phyloP scores from a whole-genome alignment of 2,113 vertebrate species.

The Pongo abelii region DNA sequence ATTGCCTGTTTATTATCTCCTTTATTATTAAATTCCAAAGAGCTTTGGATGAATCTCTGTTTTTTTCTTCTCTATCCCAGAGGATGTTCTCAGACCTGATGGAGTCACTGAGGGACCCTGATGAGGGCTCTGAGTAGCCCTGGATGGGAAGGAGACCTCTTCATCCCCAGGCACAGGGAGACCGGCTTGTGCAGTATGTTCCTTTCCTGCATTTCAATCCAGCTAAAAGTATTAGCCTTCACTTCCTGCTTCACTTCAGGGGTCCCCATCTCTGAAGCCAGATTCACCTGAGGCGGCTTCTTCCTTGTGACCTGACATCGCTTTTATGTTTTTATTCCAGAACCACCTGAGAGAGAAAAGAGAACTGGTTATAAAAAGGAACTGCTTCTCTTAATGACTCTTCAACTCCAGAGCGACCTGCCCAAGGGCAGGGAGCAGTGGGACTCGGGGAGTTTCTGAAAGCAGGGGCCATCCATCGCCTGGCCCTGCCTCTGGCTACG shows the following conservation, averaged over 20 bases:
- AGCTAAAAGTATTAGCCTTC: background rate
- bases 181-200: background rate
- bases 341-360: background rate
- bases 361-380: background rate
- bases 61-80: background rate
- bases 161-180: background rate
- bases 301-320: background rate
- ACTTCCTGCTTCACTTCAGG: background rate
- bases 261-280: background rate
- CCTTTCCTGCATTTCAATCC: background rate
- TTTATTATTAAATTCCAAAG: background rate
- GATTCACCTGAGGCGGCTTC: background rate
- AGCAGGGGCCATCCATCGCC: background rate
- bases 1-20: background rate
- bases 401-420: background rate
- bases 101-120: background rate
- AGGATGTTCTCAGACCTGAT: background rate
- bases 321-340: background rate
- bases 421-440: background rate
- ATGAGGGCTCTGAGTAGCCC: background rate
- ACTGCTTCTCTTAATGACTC: constrained; percentile 26
- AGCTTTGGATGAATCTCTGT: background rate
- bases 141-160: background rate
- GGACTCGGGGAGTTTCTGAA: background rate
- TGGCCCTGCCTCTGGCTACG: background rate